These are phyloP conservation scores for Tanypteryx hageni DNA, from an alignment of 2,888 invertebrate genomes.

Conservation along the genomic window DNA sequence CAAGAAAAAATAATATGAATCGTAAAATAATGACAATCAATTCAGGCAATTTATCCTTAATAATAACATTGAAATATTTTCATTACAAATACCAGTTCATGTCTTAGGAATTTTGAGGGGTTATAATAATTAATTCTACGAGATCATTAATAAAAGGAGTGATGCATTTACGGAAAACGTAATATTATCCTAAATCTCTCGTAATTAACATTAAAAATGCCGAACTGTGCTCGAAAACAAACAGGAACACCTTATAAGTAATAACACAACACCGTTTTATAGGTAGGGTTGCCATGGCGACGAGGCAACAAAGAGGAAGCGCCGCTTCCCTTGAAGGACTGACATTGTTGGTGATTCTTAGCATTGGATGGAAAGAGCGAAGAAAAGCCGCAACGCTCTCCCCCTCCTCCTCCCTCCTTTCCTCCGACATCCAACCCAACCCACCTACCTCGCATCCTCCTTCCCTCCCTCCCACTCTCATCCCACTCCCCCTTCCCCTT, in stretches of 20 bases:
- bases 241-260: not conserved
- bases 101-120: too few species aligned
- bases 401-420: not conserved
- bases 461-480: not conserved
- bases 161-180: too few species aligned
- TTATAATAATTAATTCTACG: not conserved
- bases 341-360: conserved; percentile 38
- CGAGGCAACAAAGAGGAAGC: not conserved
- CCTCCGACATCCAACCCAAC: not conserved
- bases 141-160: not conserved
- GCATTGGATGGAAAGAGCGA: conserved; percentile 1
- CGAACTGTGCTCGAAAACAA: not conserved
- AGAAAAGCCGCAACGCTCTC: conserved; percentile 23
- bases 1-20: too few species aligned
- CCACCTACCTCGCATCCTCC: not conserved
- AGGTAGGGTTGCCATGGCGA: not conserved
- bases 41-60: too few species aligned
- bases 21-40: too few species aligned
- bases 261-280: not conserved
- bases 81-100: too few species aligned
- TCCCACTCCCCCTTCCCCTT: not conserved
- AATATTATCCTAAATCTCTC: too few species aligned
- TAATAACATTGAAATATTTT: too few species aligned
- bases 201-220: not conserved
- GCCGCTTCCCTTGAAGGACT: conserved; percentile 1